Percentiles rank a stretch among this genome's conserved stretches.
phyloP scores from a whole-genome alignment of 2,797 vertebrate species.

The Chelon auratus region DNA sequence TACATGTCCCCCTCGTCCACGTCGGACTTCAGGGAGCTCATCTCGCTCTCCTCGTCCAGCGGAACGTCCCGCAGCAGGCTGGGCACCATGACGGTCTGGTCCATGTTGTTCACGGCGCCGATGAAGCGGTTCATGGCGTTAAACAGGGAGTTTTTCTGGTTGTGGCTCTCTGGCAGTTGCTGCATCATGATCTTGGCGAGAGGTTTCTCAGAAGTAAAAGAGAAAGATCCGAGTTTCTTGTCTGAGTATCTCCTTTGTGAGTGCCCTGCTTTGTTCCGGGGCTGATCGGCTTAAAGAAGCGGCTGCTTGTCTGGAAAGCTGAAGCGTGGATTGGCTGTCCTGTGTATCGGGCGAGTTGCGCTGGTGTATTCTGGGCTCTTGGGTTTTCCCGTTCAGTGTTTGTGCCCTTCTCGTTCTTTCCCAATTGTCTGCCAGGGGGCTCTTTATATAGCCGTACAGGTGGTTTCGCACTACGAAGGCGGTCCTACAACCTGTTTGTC shows the following conservation, averaged over 20 bases:
- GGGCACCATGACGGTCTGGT: slow-evolving; percentile 98
- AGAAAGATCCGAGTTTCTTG: slow-evolving; percentile 7
- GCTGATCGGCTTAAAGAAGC: slow-evolving; percentile 59
- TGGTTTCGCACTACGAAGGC: slow-evolving; percentile 52
- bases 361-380: slow-evolving; percentile 8
- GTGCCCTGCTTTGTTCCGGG: slow-evolving; percentile 42
- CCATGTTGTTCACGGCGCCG: slow-evolving; percentile 98
- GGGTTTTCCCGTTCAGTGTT: not conserved
- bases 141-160: slow-evolving; percentile 94
- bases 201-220: slow-evolving; percentile 5
- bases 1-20: slow-evolving; percentile 92
- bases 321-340: slow-evolving; percentile 42
- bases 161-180: slow-evolving; percentile 91
- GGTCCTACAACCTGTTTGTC: slow-evolving; percentile 75
- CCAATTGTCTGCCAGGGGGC: fast-evolving
- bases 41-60: slow-evolving; percentile 86
- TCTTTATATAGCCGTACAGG: slow-evolving; percentile 35
- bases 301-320: slow-evolving; percentile 27
- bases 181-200: slow-evolving; percentile 88
- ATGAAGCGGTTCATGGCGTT: slow-evolving; percentile 97
- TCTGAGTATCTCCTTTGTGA: slow-evolving; percentile 16
- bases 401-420: slow-evolving; percentile 12
- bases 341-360: slow-evolving; percentile 35
- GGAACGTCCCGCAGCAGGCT: slow-evolving; percentile 95
- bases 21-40: slow-evolving; percentile 75